Conservation (phyloP, 2,888 invertebrate species). For the Plagiodera versicolora region DNA sequence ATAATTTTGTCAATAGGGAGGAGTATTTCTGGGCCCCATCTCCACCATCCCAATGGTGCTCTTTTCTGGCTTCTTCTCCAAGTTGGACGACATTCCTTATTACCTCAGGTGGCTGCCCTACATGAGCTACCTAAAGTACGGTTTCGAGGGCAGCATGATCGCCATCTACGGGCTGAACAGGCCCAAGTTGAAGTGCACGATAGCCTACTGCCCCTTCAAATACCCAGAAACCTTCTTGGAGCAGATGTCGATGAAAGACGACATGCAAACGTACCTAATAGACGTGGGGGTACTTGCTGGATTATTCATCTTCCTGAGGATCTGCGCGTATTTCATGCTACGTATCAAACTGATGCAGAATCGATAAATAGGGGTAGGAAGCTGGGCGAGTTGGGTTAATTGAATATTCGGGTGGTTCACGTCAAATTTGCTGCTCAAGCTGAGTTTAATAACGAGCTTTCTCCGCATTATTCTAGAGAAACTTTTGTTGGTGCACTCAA, state of each 20-base stretch:
- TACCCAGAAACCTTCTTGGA: constrained; percentile 81
- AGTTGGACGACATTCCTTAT: constrained; percentile 85
- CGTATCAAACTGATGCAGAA: constrained; percentile 68
- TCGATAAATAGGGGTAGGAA: constrained; percentile 29
- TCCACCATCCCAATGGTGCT: constrained; percentile 88
- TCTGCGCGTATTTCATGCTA: constrained; percentile 80
- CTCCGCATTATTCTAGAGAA: no score
- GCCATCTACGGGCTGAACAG: constrained; percentile 88
- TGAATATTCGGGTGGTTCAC: neutral
- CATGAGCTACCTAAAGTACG: constrained; percentile 86
- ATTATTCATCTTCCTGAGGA: constrained; percentile 77
- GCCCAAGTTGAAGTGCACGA: constrained; percentile 78
- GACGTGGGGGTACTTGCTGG: constrained; percentile 81
- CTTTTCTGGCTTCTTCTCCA: constrained; percentile 94
- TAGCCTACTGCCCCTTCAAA: constrained; percentile 81
- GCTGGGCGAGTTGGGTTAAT: no score
- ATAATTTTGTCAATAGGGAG: constrained; percentile 54
- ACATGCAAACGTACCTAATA: constrained; percentile 68
- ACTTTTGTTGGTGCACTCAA: no score
- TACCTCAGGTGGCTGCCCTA: constrained; percentile 90
- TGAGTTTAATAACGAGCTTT: no score
- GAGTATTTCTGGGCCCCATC: constrained; percentile 81
- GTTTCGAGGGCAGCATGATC: constrained; percentile 90
- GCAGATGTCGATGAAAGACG: constrained; percentile 81
- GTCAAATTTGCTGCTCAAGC: neutral